Evolutionary conservation across 2,797 vertebrate genomes (phyloP).

Genomic region (Aplochiton taeniatus): DNA sequence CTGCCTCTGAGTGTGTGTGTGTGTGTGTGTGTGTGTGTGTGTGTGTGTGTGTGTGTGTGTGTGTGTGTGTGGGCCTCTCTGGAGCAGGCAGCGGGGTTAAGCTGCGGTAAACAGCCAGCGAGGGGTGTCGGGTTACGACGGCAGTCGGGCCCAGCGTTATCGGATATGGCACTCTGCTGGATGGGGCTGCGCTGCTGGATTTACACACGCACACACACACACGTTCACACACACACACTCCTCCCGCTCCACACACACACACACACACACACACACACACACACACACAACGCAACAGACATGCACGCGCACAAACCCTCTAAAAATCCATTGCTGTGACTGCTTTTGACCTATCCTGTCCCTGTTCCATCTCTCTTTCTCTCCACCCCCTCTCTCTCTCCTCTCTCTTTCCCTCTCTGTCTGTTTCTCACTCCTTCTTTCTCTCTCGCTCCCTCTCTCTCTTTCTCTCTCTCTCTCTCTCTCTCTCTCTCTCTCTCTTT

Average conservation of each 20-base stretch:
- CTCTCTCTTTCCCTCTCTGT: background rate
- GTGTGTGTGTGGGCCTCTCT: constrained; percentile 17
- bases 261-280: background rate
- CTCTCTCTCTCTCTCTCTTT: background rate
- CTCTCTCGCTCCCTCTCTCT: background rate
- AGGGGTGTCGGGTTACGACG: constrained; percentile 31
- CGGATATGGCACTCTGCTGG: constrained; percentile 29
- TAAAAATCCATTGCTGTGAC: background rate
- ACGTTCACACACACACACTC: constrained; percentile 1
- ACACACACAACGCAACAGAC: constrained; percentile 12
- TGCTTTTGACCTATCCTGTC: background rate
- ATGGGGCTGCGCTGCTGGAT: constrained; percentile 16
- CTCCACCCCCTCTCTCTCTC: background rate
- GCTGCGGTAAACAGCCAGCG: constrained; percentile 33
- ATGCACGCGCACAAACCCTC: background rate
- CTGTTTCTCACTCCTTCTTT: background rate
- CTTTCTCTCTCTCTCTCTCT: background rate
- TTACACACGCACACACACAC: constrained; percentile 5
- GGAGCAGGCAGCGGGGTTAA: constrained; percentile 41
- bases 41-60: constrained; percentile 3
- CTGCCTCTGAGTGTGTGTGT: background rate
- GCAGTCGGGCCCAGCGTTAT: constrained; percentile 28
- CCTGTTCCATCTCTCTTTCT: constrained; percentile 3
- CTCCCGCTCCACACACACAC: background rate
- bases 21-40: constrained; percentile 15